A percentile compares a stretch with the other conserved stretches of the same genome.
phyloP scores from a whole-genome alignment of 2,113 vertebrate genomes.

The Petaurus breviceps region DNA sequence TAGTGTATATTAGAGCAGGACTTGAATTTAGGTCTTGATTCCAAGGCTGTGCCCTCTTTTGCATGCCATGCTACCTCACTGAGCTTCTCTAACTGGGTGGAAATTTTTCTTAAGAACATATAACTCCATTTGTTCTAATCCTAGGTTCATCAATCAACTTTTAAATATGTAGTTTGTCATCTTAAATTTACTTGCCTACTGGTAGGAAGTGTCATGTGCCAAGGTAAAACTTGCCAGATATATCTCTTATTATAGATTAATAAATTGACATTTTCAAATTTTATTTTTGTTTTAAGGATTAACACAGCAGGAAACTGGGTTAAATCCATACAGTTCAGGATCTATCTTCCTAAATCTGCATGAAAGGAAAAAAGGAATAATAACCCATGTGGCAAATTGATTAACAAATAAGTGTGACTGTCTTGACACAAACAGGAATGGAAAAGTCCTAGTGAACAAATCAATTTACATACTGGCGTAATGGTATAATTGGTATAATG shows the following conservation, averaged over 20 bases:
- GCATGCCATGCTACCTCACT: too few species aligned
- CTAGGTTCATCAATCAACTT: not conserved
- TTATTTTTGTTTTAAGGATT: not conserved
- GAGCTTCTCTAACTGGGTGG: too few species aligned
- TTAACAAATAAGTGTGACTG: not conserved
- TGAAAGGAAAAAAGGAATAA: not conserved
- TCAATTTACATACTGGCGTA: too few species aligned
- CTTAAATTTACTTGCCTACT: not conserved
- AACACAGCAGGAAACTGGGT: not conserved
- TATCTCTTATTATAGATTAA: not conserved
- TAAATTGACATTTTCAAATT: not conserved
- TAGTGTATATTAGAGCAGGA: too few species aligned
- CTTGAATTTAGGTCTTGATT: too few species aligned
- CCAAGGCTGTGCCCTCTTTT: too few species aligned
- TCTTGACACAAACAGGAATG: not conserved
- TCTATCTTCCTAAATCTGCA: not conserved
- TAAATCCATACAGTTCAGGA: not conserved
- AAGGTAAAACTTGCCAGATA: not conserved
- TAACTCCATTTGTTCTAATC: too few species aligned
- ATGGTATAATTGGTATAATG: too few species aligned
- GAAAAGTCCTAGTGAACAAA: too few species aligned
- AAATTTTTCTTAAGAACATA: too few species aligned
- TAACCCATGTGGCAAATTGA: not conserved
- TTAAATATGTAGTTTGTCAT: not conserved
- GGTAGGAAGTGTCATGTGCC: not conserved